phyloP scores from a whole-genome alignment of 2,113 vertebrate genomes.

The Oreochromis tanganicae region DNA sequence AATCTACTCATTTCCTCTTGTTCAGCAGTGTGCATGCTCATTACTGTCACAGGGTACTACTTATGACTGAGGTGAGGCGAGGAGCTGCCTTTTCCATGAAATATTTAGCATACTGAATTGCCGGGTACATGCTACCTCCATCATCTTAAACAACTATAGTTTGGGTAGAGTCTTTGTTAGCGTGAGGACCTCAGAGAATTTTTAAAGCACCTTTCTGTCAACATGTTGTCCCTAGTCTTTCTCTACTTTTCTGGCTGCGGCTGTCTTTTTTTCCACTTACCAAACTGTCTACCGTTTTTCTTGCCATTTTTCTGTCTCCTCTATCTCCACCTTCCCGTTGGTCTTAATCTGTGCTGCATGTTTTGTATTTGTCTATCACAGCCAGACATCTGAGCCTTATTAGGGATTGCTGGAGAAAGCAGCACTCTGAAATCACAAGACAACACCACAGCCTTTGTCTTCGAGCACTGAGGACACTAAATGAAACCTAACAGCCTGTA shows the following conservation, averaged over 20 bases:
- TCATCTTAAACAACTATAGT: background rate
- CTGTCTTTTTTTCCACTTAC: background rate
- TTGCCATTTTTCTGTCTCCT: background rate
- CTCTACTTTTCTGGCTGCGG: background rate
- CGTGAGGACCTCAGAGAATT: background rate
- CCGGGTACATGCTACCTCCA: background rate
- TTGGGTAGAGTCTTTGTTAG: background rate
- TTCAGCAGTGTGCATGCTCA: background rate
- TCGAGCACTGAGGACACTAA: background rate
- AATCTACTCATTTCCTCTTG: background rate
- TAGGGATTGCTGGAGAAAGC: background rate
- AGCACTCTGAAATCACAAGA: background rate
- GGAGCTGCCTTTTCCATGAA: background rate
- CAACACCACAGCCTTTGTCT: background rate
- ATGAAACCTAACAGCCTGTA: background rate
- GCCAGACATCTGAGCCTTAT: conserved; percentile 14
- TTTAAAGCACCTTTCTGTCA: background rate
- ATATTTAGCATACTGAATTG: background rate
- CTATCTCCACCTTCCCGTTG: background rate
- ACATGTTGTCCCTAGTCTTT: background rate
- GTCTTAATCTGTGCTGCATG: background rate
- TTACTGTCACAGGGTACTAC: background rate
- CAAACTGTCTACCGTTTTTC: background rate
- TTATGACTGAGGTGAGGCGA: background rate
- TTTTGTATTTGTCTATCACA: background rate